Base-by-base conservation (phyloP, 1,140 invertebrate genomes). In the Leptestheria dahalacensis region DNA sequence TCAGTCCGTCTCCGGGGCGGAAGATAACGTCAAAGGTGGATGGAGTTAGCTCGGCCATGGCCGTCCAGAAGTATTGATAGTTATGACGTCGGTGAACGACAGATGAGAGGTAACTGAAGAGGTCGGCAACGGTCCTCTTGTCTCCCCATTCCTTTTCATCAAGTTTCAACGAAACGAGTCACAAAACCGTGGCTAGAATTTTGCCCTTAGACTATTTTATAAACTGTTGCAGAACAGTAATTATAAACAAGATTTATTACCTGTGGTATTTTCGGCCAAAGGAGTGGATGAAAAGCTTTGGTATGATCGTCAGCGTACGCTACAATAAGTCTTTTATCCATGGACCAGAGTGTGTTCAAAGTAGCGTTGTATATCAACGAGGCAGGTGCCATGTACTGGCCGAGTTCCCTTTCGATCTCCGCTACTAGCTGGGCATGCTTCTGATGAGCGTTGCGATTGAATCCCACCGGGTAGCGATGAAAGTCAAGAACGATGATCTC, bases 1-100 rank as follows among this genome's bases (percentile, higher is more conserved):
- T 71, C 18, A 89, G 68, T 9, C 82, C 84, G 6, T 79, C 68
- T 54, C 64, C 79, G 15, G 75, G 71, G 3, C 75, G 67, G 50
- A 86, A 76, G 9, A 87, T 70, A 46, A 87, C 74, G 59, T 86
- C 84, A 33, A 82, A 69, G 0, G 82, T 74, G 18, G 75, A 77
- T 1, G 85, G 85, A 0, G 87, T 89, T 25, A 86, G 75, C 70
- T 89, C 84, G 0, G 84, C 84, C 86, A 88, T 88, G 1, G 83
- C 79, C 0, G 85, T 83, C 79, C 82, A 85, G 24, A 84, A 67
- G 1, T 79, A 51, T 72, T 72, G 21, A 69, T 71, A 62, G 55
- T 66, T 55, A 60, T 57, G 53, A 61, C 67, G 29, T 63, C 68
- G 63, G 68, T 70, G 41, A 62, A 81, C 73, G 2, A 73, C 67